Evolutionary conservation across 2,797 vertebrate genomes (phyloP), one percentile per base, ranked within the genome.

Genomic region (Silurus aristotelis): DNA sequence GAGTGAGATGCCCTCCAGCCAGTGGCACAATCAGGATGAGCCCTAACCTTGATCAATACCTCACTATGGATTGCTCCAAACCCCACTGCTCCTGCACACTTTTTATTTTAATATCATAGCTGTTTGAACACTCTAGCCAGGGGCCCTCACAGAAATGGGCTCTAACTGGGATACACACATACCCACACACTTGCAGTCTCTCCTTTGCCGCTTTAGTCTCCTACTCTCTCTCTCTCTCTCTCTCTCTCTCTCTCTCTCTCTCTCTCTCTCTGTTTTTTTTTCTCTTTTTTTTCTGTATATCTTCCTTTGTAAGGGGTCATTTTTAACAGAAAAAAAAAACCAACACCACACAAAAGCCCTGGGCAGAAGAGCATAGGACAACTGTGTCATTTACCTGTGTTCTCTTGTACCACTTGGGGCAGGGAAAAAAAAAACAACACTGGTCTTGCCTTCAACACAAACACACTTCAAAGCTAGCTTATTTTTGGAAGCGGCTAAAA

Each of bases 41-140:
- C 93, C 91, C 94, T 95, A 95, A 94, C 95, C 95, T 95, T 95
- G 94, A 96, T 96, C 95, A 94, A 95, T 95, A 96, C 93, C 91
- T 92, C 92, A 91, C 93, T 94, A 89, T 93, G 92, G 94, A 95
- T 94, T 91, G 92, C 92, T 91, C 90, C 89, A 92, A 94, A 93
- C 91, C 91, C 80, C 87, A 90, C 92, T 91, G 91, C 90, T 94
- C 92, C 92, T 87, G 90, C 89, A 90, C 84, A 90, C 92, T 93
- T 93, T 93, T 93, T 92, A 94, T 94, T 95, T 94, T 93, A 94
- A 95, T 94, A 95, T 93, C 94, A 93, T 86, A 94, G 92, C 93
- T 93, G 92, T 95, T 95, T 95, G 94, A 95, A 93, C 93, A 92
- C 90, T 90, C 88, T 95, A 92, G 95, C 94, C 93, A 94, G 87